These are phyloP conservation scores for Palythoa grandis DNA, from an alignment of 92 coral and sea anemone species.

Conservation along the genomic window DNA sequence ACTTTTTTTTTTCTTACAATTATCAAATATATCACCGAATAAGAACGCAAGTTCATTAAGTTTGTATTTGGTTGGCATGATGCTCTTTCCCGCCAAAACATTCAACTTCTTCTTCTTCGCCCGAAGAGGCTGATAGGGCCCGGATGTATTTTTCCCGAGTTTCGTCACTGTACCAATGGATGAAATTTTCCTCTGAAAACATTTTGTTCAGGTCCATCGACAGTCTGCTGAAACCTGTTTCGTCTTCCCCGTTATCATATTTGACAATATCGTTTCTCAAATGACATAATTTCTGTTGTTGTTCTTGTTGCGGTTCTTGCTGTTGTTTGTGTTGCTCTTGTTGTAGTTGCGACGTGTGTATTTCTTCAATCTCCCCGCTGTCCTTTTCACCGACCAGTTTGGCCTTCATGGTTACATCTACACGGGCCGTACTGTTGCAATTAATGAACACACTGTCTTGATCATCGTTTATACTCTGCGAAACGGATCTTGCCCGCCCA, in stretches of 20 bases:
- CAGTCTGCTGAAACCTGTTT: not conserved
- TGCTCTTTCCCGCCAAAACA: not conserved
- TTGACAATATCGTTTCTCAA: slow-evolving; percentile 8
- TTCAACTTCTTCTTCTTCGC: slow-evolving; percentile 12
- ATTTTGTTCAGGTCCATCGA: slow-evolving; percentile 29
- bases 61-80: not conserved
- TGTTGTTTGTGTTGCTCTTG: not conserved
- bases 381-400: not conserved
- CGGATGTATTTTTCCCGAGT: slow-evolving; percentile 29
- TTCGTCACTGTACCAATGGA: slow-evolving; percentile 39
- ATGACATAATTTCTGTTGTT: not conserved
- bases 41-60: not conserved
- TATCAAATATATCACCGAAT: not conserved
- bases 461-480: slow-evolving; percentile 4
- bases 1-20: not conserved
- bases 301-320: not conserved
- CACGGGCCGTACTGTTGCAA: slow-evolving; percentile 17
- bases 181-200: slow-evolving; percentile 21
- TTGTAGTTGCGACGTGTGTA: not conserved
- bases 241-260: not conserved
- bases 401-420: not conserved
- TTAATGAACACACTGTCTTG: slow-evolving; percentile 2
- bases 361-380: not conserved
- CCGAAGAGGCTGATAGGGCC: slow-evolving; percentile 28
- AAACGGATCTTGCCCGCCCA: slow-evolving; percentile 18